Evolutionary conservation across 2,797 vertebrate genomes (phyloP).

Genomic region (Acipenser transmontanus): DNA sequence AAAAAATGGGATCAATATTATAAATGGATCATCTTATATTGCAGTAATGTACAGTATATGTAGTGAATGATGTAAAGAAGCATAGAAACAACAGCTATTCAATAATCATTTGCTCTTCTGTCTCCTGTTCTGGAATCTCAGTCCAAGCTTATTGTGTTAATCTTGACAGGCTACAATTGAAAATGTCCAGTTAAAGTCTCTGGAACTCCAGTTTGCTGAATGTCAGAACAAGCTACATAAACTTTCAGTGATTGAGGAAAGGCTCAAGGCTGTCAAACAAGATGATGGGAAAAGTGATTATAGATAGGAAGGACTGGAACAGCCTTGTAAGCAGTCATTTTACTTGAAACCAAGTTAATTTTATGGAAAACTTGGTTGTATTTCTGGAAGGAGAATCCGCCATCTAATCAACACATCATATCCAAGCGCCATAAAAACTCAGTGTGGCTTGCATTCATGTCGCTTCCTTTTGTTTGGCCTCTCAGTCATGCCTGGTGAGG

Average conservation of each 20-base stretch:
- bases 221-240: constrained; percentile 61
- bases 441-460: no score
- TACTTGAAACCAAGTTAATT: constrained; percentile 80
- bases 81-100: not conserved
- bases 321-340: constrained; percentile 74
- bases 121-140: not conserved
- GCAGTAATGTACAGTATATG: no score
- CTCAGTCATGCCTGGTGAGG: no score
- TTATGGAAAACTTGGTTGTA: constrained; percentile 26
- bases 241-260: constrained; percentile 60
- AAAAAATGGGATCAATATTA: no score
- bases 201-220: constrained; percentile 59
- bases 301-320: constrained; percentile 73
- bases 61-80: no score
- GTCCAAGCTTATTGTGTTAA: no score
- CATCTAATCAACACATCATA: no score
- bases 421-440: no score
- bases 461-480: no score
- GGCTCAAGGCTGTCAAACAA: constrained; percentile 61
- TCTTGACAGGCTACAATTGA: constrained; percentile 29
- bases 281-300: constrained; percentile 61
- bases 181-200: constrained; percentile 45
- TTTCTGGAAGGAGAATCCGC: no score
- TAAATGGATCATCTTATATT: no score
- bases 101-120: not conserved